Percentiles rank a stretch among this genome's conserved stretches.
phyloP scores from a whole-genome alignment of 1,140 invertebrate genomes.

The Apocrypta bakeri region DNA sequence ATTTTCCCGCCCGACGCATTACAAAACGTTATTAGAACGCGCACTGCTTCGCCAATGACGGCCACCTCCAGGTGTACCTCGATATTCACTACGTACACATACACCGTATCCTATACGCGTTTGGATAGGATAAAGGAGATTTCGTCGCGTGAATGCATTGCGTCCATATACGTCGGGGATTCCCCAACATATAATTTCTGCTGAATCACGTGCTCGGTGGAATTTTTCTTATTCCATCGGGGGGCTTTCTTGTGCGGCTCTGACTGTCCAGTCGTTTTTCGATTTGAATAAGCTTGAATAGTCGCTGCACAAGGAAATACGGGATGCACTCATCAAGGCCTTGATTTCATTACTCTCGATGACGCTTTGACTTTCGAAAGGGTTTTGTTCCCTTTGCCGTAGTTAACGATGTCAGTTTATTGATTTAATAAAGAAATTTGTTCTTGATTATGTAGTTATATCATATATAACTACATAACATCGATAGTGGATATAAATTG shows the following conservation, averaged over 20 bases:
- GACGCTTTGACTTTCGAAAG: not conserved
- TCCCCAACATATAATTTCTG: not conserved
- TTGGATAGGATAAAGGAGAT: not conserved
- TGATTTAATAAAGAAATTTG: not conserved
- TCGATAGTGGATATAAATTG: too few relatives aligned
- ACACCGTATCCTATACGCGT: not conserved
- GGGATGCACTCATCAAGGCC: not conserved
- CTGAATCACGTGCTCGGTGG: not conserved
- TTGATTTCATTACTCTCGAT: not conserved
- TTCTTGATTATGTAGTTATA: not conserved
- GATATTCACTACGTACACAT: not conserved
- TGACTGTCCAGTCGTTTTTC: not conserved
- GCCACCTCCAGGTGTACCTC: not conserved
- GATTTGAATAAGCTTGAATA: not conserved
- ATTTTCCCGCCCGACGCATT: conserved; percentile 11
- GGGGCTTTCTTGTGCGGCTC: not conserved
- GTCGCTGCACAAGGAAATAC: not conserved
- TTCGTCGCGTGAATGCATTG: not conserved
- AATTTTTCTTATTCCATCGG: not conserved
- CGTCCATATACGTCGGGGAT: not conserved
- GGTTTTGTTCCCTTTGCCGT: not conserved
- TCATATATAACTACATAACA: too few relatives aligned
- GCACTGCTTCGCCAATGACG: conserved; percentile 13
- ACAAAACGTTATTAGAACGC: conserved; percentile 40
- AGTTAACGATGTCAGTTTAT: not conserved